These are phyloP conservation scores for Eretmochelys imbricata DNA, from an alignment of 2,113 vertebrate genomes.

Conservation along the genomic window DNA sequence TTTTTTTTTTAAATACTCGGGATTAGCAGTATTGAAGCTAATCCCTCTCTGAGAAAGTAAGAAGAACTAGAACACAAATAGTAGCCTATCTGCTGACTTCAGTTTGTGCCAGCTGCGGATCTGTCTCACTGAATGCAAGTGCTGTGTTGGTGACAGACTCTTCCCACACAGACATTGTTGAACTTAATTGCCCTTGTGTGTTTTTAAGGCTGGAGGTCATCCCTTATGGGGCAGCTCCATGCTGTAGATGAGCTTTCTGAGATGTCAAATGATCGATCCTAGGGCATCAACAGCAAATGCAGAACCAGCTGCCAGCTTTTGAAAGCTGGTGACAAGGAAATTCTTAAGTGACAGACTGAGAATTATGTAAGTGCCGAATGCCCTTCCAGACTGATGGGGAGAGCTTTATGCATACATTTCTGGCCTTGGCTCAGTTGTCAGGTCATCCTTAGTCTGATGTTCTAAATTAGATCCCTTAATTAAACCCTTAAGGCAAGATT, in stretches of 20 bases:
- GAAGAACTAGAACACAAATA: not conserved
- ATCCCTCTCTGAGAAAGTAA: not conserved
- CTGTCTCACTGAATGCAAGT: not conserved
- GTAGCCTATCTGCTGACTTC: not conserved
- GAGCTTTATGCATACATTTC: not conserved
- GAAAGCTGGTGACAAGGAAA: not conserved
- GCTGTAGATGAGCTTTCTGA: not conserved
- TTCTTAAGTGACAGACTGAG: not conserved
- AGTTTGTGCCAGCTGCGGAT: not conserved
- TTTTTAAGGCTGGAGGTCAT: not conserved
- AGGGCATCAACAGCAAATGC: not conserved
- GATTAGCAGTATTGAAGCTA: too few species aligned
- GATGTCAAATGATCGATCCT: not conserved
- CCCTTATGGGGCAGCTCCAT: not conserved
- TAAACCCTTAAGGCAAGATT: not conserved
- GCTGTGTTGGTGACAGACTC: not conserved
- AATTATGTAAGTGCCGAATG: not conserved
- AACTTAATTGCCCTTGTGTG: not conserved
- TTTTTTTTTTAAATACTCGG: too few species aligned
- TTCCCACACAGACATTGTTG: not conserved
- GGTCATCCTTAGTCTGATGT: not conserved
- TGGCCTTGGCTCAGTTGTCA: not conserved
- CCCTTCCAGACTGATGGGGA: not conserved
- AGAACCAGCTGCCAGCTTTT: not conserved
- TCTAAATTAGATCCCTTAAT: not conserved